phyloP scores from a whole-genome alignment of 2,113 vertebrate species.

The Recurvirostra avosetta region DNA sequence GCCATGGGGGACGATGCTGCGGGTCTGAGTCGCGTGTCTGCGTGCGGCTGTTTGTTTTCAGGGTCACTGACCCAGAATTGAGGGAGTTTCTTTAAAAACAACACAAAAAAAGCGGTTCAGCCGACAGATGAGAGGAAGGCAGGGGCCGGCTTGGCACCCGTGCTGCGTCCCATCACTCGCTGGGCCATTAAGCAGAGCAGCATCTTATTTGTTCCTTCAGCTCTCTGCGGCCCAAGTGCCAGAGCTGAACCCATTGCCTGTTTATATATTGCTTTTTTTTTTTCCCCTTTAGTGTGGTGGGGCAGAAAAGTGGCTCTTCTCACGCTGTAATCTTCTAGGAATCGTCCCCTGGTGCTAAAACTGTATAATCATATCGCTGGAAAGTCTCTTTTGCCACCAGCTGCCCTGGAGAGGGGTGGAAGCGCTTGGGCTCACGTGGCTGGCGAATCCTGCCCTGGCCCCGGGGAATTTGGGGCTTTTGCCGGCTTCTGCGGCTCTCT shows the following conservation, averaged over 20 bases:
- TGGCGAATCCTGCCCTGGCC: neutral
- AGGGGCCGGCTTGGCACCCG: neutral
- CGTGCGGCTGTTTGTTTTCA: neutral
- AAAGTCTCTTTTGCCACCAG: neutral
- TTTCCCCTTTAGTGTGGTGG: neutral
- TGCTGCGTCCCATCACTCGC: neutral
- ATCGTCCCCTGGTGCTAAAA: neutral
- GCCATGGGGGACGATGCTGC: neutral
- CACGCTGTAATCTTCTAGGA: neutral
- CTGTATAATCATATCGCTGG: neutral
- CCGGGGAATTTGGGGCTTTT: fast-evolving
- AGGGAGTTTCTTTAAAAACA: neutral
- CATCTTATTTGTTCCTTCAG: neutral
- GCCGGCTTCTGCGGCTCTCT: neutral
- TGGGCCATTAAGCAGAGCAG: neutral
- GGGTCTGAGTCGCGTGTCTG: neutral
- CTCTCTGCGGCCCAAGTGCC: neutral
- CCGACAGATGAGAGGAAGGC: neutral
- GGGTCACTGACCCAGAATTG: neutral
- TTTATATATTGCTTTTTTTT: neutral
- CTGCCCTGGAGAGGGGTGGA: neutral
- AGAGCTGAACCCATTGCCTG: neutral
- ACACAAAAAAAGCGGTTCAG: neutral
- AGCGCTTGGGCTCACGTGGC: neutral
- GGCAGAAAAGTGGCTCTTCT: neutral